Conservation (phyloP, 2,797 vertebrate species). For the Neomorphus geoffroyi region DNA sequence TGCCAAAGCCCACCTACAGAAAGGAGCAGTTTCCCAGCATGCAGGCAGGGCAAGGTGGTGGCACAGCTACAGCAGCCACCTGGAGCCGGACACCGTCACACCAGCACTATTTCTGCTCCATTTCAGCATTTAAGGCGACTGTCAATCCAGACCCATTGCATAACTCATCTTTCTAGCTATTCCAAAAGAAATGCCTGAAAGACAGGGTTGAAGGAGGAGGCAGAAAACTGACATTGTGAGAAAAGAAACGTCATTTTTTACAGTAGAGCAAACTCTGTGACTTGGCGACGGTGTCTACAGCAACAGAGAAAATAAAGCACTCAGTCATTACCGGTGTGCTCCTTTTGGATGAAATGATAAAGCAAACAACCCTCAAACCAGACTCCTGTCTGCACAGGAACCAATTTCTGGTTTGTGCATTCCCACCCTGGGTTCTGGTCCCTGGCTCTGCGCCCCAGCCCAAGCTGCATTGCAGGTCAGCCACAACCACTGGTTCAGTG, state of each 20-base stretch:
- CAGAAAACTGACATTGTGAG: background rate
- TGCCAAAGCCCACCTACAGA: background rate
- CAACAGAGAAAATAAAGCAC: constrained; percentile 4
- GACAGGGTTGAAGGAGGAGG: background rate
- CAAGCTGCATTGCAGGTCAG: background rate
- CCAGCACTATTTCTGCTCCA: background rate
- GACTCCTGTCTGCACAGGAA: background rate
- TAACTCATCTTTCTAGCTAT: background rate
- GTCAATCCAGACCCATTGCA: background rate
- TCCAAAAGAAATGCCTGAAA: background rate
- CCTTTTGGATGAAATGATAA: background rate
- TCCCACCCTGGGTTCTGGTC: background rate
- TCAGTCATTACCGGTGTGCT: rapidly evolving
- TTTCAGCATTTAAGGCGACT: background rate
- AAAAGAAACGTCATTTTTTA: background rate
- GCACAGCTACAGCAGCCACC: background rate
- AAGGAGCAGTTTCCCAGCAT: background rate
- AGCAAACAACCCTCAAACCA: background rate
- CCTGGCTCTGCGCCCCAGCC: background rate
- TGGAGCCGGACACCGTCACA: background rate
- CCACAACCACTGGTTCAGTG: rapidly evolving
- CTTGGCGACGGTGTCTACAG: background rate
- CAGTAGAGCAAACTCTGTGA: background rate
- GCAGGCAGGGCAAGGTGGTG: background rate
- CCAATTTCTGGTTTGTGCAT: background rate